These are phyloP conservation scores for Polyommatus icarus DNA, from an alignment of 2,888 invertebrate species.

Conservation along the genomic window DNA sequence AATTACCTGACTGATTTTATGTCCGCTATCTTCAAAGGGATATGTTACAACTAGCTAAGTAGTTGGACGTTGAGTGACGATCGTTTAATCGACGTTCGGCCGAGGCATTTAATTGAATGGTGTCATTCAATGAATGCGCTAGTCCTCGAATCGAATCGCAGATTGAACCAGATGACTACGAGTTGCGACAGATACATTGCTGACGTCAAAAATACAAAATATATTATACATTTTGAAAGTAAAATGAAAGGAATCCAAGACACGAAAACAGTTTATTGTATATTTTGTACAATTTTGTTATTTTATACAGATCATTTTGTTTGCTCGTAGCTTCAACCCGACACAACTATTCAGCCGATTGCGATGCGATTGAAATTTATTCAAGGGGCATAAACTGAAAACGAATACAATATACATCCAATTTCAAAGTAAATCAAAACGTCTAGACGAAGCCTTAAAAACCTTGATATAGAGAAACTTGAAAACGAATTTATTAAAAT, in stretches of 20 bases:
- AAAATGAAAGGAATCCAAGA: not conserved
- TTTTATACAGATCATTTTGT: not conserved
- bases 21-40: too few relatives aligned
- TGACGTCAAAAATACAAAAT: not conserved
- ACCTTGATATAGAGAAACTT: not conserved
- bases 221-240: not conserved
- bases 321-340: not conserved
- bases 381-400: slow-evolving; percentile 1
- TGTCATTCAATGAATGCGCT: too few relatives aligned
- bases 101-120: too few relatives aligned
- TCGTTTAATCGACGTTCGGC: too few relatives aligned
- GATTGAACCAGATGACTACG: too few relatives aligned
- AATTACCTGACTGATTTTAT: too few relatives aligned
- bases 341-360: not conserved
- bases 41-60: too few relatives aligned
- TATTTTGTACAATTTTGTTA: not conserved
- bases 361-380: not conserved
- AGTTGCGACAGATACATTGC: too few relatives aligned
- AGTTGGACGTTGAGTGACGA: too few relatives aligned
- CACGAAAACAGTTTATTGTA: not conserved
- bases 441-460: slow-evolving; percentile 25
- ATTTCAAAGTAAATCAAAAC: slow-evolving; percentile 20
- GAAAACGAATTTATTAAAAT: not conserved
- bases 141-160: too few relatives aligned
- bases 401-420: slow-evolving; percentile 21